Conservation (phyloP, 2,888 invertebrate genomes). For the Mechanitis mazaeus region DNA sequence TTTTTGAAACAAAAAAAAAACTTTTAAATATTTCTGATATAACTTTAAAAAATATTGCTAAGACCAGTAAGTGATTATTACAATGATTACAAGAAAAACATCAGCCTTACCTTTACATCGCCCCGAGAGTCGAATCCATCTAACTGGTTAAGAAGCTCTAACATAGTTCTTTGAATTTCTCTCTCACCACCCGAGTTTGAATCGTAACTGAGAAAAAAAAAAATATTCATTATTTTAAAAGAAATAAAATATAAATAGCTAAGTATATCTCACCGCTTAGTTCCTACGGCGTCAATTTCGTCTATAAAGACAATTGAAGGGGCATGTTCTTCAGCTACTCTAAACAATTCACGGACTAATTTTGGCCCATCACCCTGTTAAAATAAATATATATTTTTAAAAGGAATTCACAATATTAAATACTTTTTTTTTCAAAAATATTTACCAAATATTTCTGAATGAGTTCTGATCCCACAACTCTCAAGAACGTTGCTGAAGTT, state of each 20-base stretch:
- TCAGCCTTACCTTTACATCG: slow-evolving; percentile 88
- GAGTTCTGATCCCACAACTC: slow-evolving; percentile 99
- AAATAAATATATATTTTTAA: slow-evolving; percentile 16
- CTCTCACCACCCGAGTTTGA: slow-evolving; percentile 99
- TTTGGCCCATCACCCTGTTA: slow-evolving; percentile 97
- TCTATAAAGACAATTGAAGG: slow-evolving; percentile 99
- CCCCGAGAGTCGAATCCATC: slow-evolving; percentile 98
- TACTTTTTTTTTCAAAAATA: neutral
- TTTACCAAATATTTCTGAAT: slow-evolving; percentile 97
- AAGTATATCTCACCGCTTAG: slow-evolving; percentile 81
- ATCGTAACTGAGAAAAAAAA: slow-evolving; percentile 81
- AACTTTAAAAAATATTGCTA: no score
- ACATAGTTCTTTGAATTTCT: slow-evolving; percentile 99
- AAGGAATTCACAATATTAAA: neutral
- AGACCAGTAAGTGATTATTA: no score
- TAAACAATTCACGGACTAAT: slow-evolving; percentile 96
- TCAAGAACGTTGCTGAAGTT: slow-evolving; percentile 98
- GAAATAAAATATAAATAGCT: no score
- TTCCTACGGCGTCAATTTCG: slow-evolving; percentile 99
- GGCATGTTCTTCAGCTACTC: slow-evolving; percentile 99
- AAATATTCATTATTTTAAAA: neutral
- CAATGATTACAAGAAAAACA: no score
- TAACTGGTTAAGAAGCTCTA: slow-evolving; percentile 97
- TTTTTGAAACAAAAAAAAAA: no score
- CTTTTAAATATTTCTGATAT: no score